Evolutionary conservation across 2,797 vertebrate species (phyloP).

Genomic region (Pyrocephalus nanus): DNA sequence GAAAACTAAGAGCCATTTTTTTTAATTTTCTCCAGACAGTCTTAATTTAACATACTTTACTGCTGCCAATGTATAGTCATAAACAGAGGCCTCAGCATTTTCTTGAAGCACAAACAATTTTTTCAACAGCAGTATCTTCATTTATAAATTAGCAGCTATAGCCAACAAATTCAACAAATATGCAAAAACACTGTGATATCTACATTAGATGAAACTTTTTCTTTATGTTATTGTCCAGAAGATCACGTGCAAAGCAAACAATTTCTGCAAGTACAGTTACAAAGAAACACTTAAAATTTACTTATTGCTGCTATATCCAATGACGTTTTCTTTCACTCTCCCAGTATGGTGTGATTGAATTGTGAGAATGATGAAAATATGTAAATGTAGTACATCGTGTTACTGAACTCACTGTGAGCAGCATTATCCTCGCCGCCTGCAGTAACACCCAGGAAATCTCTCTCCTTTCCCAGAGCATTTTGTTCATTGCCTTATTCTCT

Average conservation of each 20-base stretch:
- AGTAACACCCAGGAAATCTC: not conserved
- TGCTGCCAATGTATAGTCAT: conserved; percentile 1
- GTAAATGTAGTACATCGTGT: conserved; percentile 12
- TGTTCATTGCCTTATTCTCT: not conserved
- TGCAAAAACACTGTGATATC: not conserved
- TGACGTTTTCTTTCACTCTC: conserved; percentile 76
- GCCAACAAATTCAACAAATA: conserved; percentile 20
- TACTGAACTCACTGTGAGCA: conserved; percentile 56
- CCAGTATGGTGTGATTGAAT: conserved; percentile 5
- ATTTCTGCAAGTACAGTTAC: conserved; percentile 85
- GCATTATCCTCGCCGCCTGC: conserved; percentile 22
- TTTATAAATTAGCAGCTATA: conserved; percentile 44
- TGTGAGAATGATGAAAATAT: conserved; percentile 16
- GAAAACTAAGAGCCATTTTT: conserved; percentile 5
- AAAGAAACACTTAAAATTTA: conserved; percentile 85
- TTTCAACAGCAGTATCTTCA: conserved; percentile 22
- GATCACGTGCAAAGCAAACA: conserved; percentile 88
- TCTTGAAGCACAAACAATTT: conserved; percentile 30
- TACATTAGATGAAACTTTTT: conserved; percentile 59
- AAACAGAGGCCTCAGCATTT: not conserved
- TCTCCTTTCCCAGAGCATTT: not conserved
- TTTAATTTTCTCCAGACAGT: not conserved
- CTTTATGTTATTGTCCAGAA: conserved; percentile 77
- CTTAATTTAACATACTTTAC: conserved; percentile 23
- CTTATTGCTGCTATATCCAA: conserved; percentile 90